Evolutionary conservation across 2,797 vertebrate genomes (phyloP).

Genomic region (Lacerta viridis): DNA sequence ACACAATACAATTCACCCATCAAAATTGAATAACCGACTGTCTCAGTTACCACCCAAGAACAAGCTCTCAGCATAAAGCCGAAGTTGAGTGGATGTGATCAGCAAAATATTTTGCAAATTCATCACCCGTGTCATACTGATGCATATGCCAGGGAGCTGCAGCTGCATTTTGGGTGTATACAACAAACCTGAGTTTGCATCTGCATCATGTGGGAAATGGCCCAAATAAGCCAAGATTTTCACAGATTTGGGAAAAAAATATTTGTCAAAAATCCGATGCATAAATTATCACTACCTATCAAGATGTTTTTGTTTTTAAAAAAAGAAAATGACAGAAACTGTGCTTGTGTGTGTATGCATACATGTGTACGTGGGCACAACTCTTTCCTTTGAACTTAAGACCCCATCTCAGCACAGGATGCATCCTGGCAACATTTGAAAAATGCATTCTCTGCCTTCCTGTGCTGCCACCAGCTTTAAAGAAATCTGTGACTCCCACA

Average conservation of each 20-base stretch:
- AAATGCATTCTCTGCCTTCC: background rate
- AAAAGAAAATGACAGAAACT: background rate
- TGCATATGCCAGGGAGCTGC: background rate
- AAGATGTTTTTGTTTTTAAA: background rate
- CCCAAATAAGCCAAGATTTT: constrained; percentile 5
- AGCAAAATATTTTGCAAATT: background rate
- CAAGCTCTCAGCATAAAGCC: background rate
- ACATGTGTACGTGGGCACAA: background rate
- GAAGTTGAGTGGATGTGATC: background rate
- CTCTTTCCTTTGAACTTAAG: background rate
- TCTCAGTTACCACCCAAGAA: background rate
- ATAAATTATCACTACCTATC: background rate
- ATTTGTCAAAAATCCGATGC: background rate
- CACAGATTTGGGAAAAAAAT: background rate
- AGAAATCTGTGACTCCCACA: background rate
- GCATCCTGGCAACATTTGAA: background rate
- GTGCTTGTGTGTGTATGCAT: background rate
- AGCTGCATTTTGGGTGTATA: background rate
- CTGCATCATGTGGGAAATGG: background rate
- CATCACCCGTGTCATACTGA: background rate
- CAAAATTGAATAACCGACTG: background rate
- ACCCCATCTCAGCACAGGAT: constrained; percentile 8
- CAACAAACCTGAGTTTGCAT: background rate
- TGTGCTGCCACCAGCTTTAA: background rate
- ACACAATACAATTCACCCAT: background rate